phyloP scores from a whole-genome alignment of 2,797 vertebrate genomes.

The Rhabdophis nuchalis region DNA sequence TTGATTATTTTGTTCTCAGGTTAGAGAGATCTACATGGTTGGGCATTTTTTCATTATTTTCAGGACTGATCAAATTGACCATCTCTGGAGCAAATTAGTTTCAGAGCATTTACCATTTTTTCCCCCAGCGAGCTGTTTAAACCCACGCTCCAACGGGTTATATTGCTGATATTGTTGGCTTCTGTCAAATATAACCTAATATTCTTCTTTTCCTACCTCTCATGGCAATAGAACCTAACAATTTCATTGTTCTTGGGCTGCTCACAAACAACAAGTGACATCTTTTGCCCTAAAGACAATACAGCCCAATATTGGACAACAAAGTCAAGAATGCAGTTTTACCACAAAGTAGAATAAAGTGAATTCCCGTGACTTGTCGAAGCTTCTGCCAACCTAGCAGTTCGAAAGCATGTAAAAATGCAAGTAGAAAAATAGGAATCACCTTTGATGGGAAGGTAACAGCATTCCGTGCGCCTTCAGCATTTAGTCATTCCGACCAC shows the following conservation, averaged over 20 bases:
- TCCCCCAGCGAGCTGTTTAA: neutral
- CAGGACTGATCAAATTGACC: neutral
- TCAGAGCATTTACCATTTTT: neutral
- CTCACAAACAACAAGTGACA: constrained; percentile 10
- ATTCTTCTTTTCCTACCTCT: neutral
- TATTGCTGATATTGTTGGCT: constrained; percentile 8
- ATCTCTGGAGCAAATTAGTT: neutral
- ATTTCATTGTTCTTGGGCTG: constrained; percentile 3
- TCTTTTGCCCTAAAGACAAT: constrained; percentile 2
- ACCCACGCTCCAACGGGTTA: neutral
- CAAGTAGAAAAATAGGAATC: no score
- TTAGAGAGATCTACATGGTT: neutral
- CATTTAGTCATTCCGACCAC: no score
- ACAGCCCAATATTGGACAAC: neutral
- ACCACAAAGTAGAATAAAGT: neutral
- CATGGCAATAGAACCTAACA: constrained; percentile 1
- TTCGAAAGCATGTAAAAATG: no score
- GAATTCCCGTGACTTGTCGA: no score
- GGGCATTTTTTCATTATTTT: neutral
- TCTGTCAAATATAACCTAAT: constrained; percentile 10
- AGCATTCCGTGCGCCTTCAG: no score
- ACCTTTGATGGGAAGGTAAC: no score
- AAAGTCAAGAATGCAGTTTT: neutral
- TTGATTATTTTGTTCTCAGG: neutral
- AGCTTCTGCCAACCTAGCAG: no score